Percentiles rank a stretch among this genome's conserved stretches.
phyloP scores from a whole-genome alignment of 2,888 invertebrate species.

The Endotricha flammealis region DNA sequence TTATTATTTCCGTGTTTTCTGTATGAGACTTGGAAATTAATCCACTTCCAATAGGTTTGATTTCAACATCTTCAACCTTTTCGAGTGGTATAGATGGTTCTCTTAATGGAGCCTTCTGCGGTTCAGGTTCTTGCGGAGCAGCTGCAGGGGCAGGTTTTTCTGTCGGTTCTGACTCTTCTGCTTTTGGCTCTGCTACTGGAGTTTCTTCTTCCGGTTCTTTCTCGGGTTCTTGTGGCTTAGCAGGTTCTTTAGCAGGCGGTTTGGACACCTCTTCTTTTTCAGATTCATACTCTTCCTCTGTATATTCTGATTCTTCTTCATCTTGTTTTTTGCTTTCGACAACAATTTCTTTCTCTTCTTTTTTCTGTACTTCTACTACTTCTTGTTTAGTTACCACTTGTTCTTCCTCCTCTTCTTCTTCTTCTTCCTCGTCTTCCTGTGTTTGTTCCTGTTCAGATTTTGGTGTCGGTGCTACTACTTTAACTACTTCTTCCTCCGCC shows the following conservation, averaged over 20 bases:
- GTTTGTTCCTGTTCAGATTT: constrained; percentile 15
- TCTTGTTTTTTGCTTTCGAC: constrained; percentile 16
- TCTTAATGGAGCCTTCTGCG: constrained; percentile 39
- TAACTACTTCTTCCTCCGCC: constrained; percentile 21
- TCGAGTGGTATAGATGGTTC: constrained; percentile 67
- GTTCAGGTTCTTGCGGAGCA: not conserved
- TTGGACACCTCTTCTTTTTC: constrained; percentile 24
- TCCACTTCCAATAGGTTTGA: constrained; percentile 63
- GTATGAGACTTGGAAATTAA: constrained; percentile 55
- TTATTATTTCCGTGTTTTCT: constrained; percentile 63
- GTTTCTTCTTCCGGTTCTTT: constrained; percentile 19
- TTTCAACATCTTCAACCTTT: constrained; percentile 68
- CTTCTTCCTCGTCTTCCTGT: constrained; percentile 17
- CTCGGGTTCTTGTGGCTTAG: constrained; percentile 16
- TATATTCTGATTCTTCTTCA: constrained; percentile 29
- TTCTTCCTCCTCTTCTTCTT: constrained; percentile 16
- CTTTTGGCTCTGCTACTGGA: not conserved
- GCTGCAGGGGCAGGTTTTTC: constrained; percentile 17
- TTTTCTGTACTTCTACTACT: constrained; percentile 23
- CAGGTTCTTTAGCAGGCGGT: constrained; percentile 9
- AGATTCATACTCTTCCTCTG: constrained; percentile 27
- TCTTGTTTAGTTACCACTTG: constrained; percentile 17
- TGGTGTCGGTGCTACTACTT: constrained; percentile 21
- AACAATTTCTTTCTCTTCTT: constrained; percentile 15
- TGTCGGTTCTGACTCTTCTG: constrained; percentile 13